Evolutionary conservation across 35 echinoderm and acorn worm genomes (phyloP), one percentile per base, ranked within the genome.

Genomic region (Strongylocentrotus purpuratus): DNA sequence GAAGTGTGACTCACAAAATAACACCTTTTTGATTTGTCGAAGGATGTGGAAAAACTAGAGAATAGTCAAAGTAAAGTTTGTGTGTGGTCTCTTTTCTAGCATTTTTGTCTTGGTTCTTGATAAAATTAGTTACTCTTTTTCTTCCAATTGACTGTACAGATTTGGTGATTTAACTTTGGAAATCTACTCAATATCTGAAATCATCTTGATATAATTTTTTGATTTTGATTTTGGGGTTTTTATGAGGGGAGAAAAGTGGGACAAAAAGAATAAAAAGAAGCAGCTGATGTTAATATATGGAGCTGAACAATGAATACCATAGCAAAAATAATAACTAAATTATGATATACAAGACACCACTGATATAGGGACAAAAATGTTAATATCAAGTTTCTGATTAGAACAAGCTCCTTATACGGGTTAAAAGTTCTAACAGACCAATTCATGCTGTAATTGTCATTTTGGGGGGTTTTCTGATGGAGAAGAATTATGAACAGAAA

Each of bases 251-350:
- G 12, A 45, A 45, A 33, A 89, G 87, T 33, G 31, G 91, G 45
- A 46, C 91, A 93, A 93, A 93, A 93, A 58, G 91, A 89, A 33
- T 8, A 46, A 59, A 59, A 35, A 87, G 86, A 93, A 93, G 91
- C 91, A 93, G 91, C 91, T 33, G 22, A n/a, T 93, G 91, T 93
- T 93, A 93, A 93, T 93, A 93, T 93, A 93, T 93, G 91, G 91
- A 93, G 46, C 91, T 93, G 31, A 50, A 93, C 45, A 58, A 58
- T 93, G 91, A 58, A 93, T 93, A 93, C 91, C 91, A 93, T 93
- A 93, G 91, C 91, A 47, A 93, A 93, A 93, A 50, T 46, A 55
- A 55, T 50, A 93, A 31, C 46, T 58, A 50, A 93, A 93, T 93
- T 93, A 93, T 93, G 48, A 50, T 47, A 93, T 93, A 93, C 91